Evolutionary conservation across 2,113 vertebrate genomes (phyloP).

Genomic region (Reinhardtius hippoglossoides): DNA sequence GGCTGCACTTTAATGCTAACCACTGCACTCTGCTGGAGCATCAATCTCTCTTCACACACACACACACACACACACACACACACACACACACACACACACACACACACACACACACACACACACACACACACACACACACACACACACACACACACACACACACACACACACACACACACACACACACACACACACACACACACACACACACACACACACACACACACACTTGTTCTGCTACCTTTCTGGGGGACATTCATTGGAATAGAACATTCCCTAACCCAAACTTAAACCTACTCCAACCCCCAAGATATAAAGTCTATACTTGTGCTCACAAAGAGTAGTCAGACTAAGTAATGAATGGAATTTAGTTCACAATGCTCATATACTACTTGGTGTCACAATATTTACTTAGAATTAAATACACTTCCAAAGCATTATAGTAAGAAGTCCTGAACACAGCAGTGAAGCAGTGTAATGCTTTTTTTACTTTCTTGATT

Average conservation of each 20-base stretch:
- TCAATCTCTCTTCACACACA: conserved; percentile 45
- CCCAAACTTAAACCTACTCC: not conserved
- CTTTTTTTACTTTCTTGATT: no score
- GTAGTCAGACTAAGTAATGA: no score
- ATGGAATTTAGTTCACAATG: no score
- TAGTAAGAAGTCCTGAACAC: no score
- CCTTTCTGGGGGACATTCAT: not conserved
- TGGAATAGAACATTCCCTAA: not conserved
- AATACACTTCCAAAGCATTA: no score
- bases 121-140: not conserved
- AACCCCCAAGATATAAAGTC: not conserved
- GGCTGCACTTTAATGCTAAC: conserved; percentile 55
- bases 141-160: not conserved
- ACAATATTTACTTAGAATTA: no score
- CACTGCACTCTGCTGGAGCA: conserved; percentile 57
- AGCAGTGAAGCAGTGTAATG: no score
- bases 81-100: not conserved
- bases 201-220: not conserved
- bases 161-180: not conserved
- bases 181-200: conserved; percentile 4
- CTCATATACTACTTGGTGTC: no score
- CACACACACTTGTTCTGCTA: not conserved
- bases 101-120: conserved; percentile 2
- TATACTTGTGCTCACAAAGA: no score
- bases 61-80: not conserved